A percentile compares a stretch with the other conserved stretches of the same genome.
Evolutionary conservation across 2,797 vertebrate genomes (phyloP).

Genomic region (Pangasius mekongensis): DNA sequence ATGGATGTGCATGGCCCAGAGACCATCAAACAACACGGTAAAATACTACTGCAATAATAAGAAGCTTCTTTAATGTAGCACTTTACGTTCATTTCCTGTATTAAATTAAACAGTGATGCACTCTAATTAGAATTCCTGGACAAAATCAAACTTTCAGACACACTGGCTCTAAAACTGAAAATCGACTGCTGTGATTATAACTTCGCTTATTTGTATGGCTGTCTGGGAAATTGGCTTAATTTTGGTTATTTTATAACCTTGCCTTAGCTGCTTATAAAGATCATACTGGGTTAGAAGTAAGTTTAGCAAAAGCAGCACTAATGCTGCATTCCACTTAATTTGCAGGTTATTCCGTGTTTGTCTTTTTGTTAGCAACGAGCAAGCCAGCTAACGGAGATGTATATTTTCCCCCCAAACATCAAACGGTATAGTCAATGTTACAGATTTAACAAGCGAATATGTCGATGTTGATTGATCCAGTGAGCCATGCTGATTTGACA

Average conservation of each 20-base stretch:
- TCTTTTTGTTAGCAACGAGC: neutral
- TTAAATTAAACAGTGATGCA: neutral
- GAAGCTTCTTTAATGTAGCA: neutral
- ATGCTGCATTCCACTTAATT: neutral
- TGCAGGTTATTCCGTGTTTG: neutral
- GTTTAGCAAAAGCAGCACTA: neutral
- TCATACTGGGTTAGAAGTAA: neutral
- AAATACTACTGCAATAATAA: neutral
- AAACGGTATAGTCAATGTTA: neutral
- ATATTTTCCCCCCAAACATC: neutral
- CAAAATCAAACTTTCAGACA: neutral
- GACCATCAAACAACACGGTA: neutral
- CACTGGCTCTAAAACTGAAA: neutral
- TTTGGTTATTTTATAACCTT: neutral
- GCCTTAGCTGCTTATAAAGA: neutral
- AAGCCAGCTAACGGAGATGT: neutral
- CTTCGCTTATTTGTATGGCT: neutral
- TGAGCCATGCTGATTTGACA: neutral
- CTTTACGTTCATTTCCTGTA: neutral
- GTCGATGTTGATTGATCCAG: neutral
- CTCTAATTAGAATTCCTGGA: neutral
- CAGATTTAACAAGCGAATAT: too few relatives aligned
- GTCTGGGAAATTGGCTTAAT: neutral
- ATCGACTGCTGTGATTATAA: neutral
- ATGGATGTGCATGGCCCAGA: slow-evolving; percentile 1